These are phyloP conservation scores for Thereva unica DNA, from an alignment of 2,888 invertebrate species.

Conservation along the genomic window DNA sequence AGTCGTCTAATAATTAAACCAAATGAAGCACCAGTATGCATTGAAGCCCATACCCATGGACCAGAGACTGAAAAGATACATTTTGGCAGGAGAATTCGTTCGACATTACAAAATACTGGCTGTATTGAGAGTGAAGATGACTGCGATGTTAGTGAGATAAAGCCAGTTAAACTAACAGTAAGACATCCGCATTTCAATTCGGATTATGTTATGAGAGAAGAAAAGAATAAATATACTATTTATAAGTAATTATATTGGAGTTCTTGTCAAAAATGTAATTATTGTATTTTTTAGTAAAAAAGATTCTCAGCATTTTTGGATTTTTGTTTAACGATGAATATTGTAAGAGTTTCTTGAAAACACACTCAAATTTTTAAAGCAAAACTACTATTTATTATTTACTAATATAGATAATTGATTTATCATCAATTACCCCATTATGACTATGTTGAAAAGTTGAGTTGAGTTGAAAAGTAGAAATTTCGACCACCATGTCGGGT, in stretches of 20 bases:
- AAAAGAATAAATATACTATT: background rate
- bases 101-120: slow-evolving; percentile 19
- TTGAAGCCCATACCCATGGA: slow-evolving; percentile 49
- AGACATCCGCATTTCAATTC: slow-evolving; percentile 45
- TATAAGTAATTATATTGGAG: background rate
- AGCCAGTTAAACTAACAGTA: slow-evolving; percentile 41
- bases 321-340: too few species aligned
- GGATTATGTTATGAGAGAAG: slow-evolving; percentile 34
- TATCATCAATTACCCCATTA: too few species aligned
- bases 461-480: too few species aligned
- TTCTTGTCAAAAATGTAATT: background rate
- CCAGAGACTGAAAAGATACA: slow-evolving; percentile 50
- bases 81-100: slow-evolving; percentile 44
- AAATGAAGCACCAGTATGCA: slow-evolving; percentile 43
- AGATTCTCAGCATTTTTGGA: too few species aligned
- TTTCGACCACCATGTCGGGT: too few species aligned
- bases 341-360: too few species aligned
- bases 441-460: too few species aligned
- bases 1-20: slow-evolving; percentile 48
- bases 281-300: background rate
- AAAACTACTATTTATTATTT: too few species aligned
- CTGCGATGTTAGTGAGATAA: slow-evolving; percentile 31
- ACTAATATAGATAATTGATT: too few species aligned
- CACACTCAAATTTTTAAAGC: too few species aligned
- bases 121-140: slow-evolving; percentile 17